Evolutionary conservation across 2,113 vertebrate species (phyloP), one percentile per base, ranked within the genome.

Genomic region (Oryzias javanicus): DNA sequence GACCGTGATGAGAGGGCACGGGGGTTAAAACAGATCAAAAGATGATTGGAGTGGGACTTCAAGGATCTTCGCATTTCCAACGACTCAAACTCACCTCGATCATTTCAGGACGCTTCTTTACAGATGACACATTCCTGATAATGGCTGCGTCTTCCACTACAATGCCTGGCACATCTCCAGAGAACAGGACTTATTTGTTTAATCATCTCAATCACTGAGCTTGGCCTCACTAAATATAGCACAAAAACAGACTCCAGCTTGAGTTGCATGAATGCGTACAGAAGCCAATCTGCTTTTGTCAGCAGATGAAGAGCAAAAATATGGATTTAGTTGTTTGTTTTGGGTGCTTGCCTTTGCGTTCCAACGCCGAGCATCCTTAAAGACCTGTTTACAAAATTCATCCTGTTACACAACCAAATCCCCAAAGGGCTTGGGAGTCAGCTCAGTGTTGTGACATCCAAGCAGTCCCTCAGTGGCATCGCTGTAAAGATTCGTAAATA

Each of bases 351-450:
- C 24, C 49, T 70, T 42, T 64, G 61, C 18, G 25, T 73, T 79
- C 72, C 46, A 60, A 67, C 57, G 70, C 59, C 55, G 24, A 71
- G 52, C 35, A 75, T 49, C 78, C 60, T 80, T 67, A 61, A 72
- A 41, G 51, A 64, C 70, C 60, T 64, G 73, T 79, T 83, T 66
- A 58, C 78, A 65, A 61, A 82, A 71, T 72, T 49, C 58, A 79
- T 81, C 79, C 80, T 41, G 65, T 88, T 86, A 84, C 74, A 86
- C 76, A 88, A 83, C 74, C 47, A 78, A 84, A 89, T 86, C 85
- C 82, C 50, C 18, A 49, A 59, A 52, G 67, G 46, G 55, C 67
- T 72, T 59, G 56, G 40, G 47, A 40, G 17, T 69, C 51, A 68
- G 49, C 72, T 80, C 50, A 56, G 20, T 67, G 58, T 35, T 67